Evolutionary conservation across 53 echinoderm and acorn worm genomes (phyloP).

Genomic region (Crossaster papposus): DNA sequence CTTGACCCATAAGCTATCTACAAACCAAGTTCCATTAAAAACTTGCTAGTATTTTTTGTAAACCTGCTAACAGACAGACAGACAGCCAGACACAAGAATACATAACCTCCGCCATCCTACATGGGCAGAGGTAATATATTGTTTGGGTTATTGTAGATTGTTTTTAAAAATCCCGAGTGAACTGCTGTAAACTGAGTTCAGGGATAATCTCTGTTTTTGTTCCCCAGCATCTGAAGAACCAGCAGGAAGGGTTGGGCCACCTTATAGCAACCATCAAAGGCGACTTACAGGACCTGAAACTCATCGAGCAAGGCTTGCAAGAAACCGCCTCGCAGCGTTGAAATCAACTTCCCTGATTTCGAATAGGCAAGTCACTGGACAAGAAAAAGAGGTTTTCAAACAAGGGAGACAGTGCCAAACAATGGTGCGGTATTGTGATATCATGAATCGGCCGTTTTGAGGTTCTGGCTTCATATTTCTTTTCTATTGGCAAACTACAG

Average conservation of each 20-base stretch:
- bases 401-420: background rate
- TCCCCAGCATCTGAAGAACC: slow-evolving; percentile 83
- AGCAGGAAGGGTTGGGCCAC: slow-evolving; percentile 93
- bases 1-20: too few relatives aligned
- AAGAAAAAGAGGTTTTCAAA: background rate
- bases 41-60: too few relatives aligned
- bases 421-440: background rate
- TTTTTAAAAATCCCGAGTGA: too few relatives aligned
- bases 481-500: too few relatives aligned
- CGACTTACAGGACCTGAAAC: slow-evolving; percentile 84
- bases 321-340: slow-evolving; percentile 73
- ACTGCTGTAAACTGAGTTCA: background rate
- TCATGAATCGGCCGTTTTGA: too few relatives aligned
- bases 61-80: too few relatives aligned
- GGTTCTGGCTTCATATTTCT: background rate
- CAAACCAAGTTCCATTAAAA: too few relatives aligned
- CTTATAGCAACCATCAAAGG: slow-evolving; percentile 84
- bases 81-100: too few relatives aligned
- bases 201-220: background rate
- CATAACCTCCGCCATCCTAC: too few relatives aligned
- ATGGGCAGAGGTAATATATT: too few relatives aligned
- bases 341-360: slow-evolving; percentile 60
- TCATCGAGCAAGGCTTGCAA: slow-evolving; percentile 87
- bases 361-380: slow-evolving; percentile 11
- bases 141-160: too few relatives aligned